phyloP scores from a whole-genome alignment of 2,888 invertebrate genomes.

The Dioctria linearis region DNA sequence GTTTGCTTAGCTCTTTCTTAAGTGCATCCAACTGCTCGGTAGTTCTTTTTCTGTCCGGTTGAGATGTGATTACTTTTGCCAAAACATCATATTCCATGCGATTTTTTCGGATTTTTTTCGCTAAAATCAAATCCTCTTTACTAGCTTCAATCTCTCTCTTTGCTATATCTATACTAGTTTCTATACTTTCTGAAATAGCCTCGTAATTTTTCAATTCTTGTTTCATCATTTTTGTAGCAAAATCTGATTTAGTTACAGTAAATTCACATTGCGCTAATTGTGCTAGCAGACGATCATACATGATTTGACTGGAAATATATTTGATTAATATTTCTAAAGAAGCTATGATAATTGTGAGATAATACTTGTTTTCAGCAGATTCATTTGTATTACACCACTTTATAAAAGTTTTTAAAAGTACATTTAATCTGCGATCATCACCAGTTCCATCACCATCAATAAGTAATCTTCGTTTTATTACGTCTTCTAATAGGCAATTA shows the following conservation, averaged over 20 bases:
- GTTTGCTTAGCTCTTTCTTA: constrained; percentile 80
- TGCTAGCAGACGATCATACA: constrained; percentile 85
- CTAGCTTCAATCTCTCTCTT: constrained; percentile 86
- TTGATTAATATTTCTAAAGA: not conserved
- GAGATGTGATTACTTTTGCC: constrained; percentile 90
- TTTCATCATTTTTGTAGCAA: constrained; percentile 86
- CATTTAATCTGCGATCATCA: constrained; percentile 91
- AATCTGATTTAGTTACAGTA: constrained; percentile 86
- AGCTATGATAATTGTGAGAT: constrained; percentile 46
- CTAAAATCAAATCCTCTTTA: constrained; percentile 84
- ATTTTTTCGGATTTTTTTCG: constrained; percentile 90
- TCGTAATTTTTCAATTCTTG: constrained; percentile 88
- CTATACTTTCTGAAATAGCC: constrained; percentile 82
- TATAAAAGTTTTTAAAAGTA: constrained; percentile 85
- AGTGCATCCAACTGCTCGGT: constrained; percentile 78
- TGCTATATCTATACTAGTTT: constrained; percentile 84
- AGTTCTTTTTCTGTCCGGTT: constrained; percentile 90
- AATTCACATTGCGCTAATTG: constrained; percentile 91
- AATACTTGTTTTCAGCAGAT: constrained; percentile 78
- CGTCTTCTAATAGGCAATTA: constrained; percentile 81
- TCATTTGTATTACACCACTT: constrained; percentile 85
- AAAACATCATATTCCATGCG: constrained; percentile 93
- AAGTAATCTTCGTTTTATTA: constrained; percentile 89
- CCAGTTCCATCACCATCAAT: constrained; percentile 98
- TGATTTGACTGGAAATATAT: constrained; percentile 74